Base-by-base conservation (phyloP, 2,888 invertebrate genomes). In the Monochamus alternatus region DNA sequence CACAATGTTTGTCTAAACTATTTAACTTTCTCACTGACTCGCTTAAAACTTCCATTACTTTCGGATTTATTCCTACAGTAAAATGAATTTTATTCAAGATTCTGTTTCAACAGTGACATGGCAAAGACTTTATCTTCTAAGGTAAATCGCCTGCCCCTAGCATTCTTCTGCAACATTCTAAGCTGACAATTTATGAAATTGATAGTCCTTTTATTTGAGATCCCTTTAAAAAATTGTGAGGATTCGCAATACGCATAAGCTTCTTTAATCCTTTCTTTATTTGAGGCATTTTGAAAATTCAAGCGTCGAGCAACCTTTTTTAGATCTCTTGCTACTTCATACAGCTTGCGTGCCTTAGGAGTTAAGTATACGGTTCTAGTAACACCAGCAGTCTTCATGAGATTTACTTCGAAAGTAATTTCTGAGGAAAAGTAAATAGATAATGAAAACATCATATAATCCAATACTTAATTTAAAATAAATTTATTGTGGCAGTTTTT, bases 91-190 rank as follows among this genome's bases (percentile, higher is more conserved):
- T 60, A 10, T 31, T 60, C 2, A 60, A 10, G 8, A 31, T 30
- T 31, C 32, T 60, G 60, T 14, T 60, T 60, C 2, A 32, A 60
- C 32, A 60, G 10, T 30, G 60, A 10, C n/a, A 60, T 7, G 9
- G 60, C 31, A 60, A 60, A 60, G 9, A n/a, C 14, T 60, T 60
- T 60, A 9, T 38, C 60, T 4, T 60, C 60, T n/a, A 38, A 32
- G 5, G 60, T 60, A n/a, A 60, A 60, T 9, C 60, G 31, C 30
- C 60, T 60, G 14, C 60, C 60, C 5, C 38, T 9, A 12, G 60
- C 12, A 60, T n/a, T 10, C 30, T 60, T 60, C 9, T 32, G 14
- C n/a, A 9, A 9, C 38, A 32, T 38, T 31, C 14, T 60, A 7
- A 60, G 9, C 3, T 60, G 60, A 12, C 12, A 30, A 5, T 7